Base-by-base conservation (phyloP, 2,113 vertebrate species). In the Pandion haliaetus region DNA sequence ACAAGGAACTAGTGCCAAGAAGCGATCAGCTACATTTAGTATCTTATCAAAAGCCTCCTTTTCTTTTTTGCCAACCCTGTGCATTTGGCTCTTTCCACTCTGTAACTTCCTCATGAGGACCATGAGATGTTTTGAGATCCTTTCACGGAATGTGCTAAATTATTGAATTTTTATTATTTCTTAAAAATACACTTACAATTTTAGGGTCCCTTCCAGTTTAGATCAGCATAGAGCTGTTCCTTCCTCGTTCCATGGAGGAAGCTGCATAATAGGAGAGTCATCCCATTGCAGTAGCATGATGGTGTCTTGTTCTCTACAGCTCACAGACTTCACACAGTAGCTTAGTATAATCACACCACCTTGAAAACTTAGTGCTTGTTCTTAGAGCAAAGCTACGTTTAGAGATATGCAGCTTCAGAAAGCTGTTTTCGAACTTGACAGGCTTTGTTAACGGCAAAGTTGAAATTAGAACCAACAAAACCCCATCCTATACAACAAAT, bases 241-340 rank as follows among this genome's bases (percentile, higher is more conserved):
- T 31, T 42, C 42, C 55, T 74, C 24, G 16, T 34, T 42, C 19
- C 32, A 6, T 6, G 26, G 36, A 55, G 54, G 50, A 88, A 76
- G 34, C 2, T 80, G 67, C 29, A 10, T 5, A 19, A 17, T 4
- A 67, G 38, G 21, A 36, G 31, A 72, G 23, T 7, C 28, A 36
- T 3, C 17, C 28, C 74, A 54, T 1, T 32, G 32, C 44, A 76
- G 31, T 1, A n/a, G 44, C 49, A 3, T 0, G 10, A 55, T 31
- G 25, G 15, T 2, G 2, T 42, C 34, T 26, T 38, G 17, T 8
- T 71, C 54, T 40, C 0, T 4, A 36, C 34, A 82, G 34, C 32
- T 85, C 24, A 34, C 8, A 50, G 26, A 26, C 38, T 40, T 71
- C 57, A 79, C 17, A 20, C 12, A 9, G 47, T 7, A 82, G n/a